A percentile compares a stretch with the other conserved stretches of the same genome.
Evolutionary conservation across 2,888 invertebrate species (phyloP).

Genomic region (Griposia aprilina): DNA sequence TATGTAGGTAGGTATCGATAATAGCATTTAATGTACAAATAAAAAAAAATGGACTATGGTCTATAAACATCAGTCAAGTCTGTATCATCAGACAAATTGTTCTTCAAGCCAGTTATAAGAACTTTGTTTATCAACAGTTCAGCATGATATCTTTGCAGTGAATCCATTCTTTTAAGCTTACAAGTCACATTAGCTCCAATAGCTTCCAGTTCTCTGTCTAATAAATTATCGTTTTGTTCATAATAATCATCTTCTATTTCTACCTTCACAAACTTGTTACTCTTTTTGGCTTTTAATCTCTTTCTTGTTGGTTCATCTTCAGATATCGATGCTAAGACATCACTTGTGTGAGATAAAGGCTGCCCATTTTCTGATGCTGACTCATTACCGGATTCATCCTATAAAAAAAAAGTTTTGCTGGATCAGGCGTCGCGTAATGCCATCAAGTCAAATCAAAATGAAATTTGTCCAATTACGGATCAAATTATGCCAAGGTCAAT

Average conservation of each 20-base stretch:
- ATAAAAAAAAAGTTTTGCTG: constrained; percentile 11
- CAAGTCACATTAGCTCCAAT: constrained; percentile 74
- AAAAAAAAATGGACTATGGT: constrained; percentile 32
- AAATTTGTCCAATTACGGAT: background rate
- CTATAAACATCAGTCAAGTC: constrained; percentile 69
- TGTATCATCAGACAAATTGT: constrained; percentile 69
- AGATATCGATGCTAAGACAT: constrained; percentile 48
- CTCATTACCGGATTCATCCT: constrained; percentile 36
- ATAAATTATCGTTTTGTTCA: constrained; percentile 44
- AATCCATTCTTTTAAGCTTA: constrained; percentile 73
- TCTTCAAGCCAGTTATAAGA: constrained; percentile 71
- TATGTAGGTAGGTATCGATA: background rate
- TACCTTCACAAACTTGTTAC: constrained; percentile 35
- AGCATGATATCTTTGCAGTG: constrained; percentile 71
- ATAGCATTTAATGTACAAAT: background rate
- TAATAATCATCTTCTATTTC: constrained; percentile 39
- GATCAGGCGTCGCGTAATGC: background rate
- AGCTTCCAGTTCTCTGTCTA: constrained; percentile 70
- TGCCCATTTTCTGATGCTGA: constrained; percentile 27
- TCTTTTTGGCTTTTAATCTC: constrained; percentile 37
- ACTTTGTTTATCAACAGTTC: constrained; percentile 76
- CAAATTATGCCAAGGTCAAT: constrained; percentile 13
- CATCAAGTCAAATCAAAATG: constrained; percentile 8
- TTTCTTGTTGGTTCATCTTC: constrained; percentile 52
- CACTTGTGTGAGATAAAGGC: constrained; percentile 30